Evolutionary conservation across 2,797 vertebrate species (phyloP), one percentile per base, ranked within the genome.

Genomic region (Phoxinus dragarum): DNA sequence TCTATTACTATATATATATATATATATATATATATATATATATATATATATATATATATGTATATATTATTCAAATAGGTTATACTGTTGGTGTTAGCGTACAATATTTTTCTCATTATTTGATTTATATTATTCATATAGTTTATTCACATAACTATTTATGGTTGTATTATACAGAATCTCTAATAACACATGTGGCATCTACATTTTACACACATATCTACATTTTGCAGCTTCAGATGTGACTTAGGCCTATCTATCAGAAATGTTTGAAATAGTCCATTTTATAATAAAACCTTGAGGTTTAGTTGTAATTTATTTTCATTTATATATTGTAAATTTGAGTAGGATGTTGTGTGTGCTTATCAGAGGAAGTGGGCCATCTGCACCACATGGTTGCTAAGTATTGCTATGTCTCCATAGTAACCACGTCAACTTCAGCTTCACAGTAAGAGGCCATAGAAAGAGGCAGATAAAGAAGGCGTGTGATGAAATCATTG

Each of bases 361-460:
- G 56, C 49, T 14, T 75, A 68, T 88, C 76, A 36, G 67, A 85
- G 91, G 91, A 93, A 92, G 91, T 91, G 86, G 90, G 89, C 85
- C 54, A 0, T 9, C 69, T 56, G 76, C 27, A 77, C 71, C 88
- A 73, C 86, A 84, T 91, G 90, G 88, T 90, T 86, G 88, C 88
- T 84, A 71, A 86, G 44, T 88, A 82, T 86, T 72, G 52, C 40
- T 3, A 14, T 23, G 75, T 92, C 69, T 54, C 88, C 84, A 88
- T 89, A 81, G 91, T 81, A 90, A 92, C 94, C 23, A 0, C 72
- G 80, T 92, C 89, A 92, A 93, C 93, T 92, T 34, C 82, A 73
- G 67, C 16, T 23, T 78, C 36, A 47, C 69, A 44, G 77, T 36
- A 47, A 68, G 47, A 64, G 78, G 49, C 23, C 21, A 54, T 56